Conservation (phyloP, 2,113 vertebrate species). For the Carlito syrichta region DNA sequence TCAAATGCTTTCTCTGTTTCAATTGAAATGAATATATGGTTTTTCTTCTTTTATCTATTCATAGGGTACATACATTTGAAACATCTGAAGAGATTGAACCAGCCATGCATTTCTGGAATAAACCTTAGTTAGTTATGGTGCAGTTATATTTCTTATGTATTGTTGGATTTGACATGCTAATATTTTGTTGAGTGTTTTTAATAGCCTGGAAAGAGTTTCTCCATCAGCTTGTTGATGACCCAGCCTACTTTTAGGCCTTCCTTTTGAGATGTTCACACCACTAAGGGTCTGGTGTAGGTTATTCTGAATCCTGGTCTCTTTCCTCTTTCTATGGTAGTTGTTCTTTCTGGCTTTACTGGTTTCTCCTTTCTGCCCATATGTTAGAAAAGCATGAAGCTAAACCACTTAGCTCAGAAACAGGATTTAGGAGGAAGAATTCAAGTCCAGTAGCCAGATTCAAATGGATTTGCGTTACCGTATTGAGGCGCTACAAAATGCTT, state of each 20-base stretch:
- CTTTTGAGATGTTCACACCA: background rate
- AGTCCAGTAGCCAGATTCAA: background rate
- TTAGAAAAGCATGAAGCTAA: background rate
- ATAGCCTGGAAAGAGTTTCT: background rate
- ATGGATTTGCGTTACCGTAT: background rate
- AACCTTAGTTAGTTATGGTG: background rate
- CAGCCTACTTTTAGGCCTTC: background rate
- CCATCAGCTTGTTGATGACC: background rate
- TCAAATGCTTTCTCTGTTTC: background rate
- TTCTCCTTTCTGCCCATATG: background rate
- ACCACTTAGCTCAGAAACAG: background rate
- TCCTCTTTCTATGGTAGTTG: background rate
- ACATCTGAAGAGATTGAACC: background rate
- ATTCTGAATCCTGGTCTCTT: background rate
- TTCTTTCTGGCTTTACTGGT: background rate
- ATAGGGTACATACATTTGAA: background rate
- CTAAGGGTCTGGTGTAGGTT: rapidly evolving
- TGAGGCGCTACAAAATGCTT: background rate
- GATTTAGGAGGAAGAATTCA: background rate
- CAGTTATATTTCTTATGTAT: background rate
- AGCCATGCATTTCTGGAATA: background rate
- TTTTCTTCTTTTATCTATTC: background rate
- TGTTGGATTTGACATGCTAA: background rate
- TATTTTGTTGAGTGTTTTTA: background rate
- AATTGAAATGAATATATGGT: background rate